Conservation (phyloP, 2,888 invertebrate genomes). For the Branchellion lobata region DNA sequence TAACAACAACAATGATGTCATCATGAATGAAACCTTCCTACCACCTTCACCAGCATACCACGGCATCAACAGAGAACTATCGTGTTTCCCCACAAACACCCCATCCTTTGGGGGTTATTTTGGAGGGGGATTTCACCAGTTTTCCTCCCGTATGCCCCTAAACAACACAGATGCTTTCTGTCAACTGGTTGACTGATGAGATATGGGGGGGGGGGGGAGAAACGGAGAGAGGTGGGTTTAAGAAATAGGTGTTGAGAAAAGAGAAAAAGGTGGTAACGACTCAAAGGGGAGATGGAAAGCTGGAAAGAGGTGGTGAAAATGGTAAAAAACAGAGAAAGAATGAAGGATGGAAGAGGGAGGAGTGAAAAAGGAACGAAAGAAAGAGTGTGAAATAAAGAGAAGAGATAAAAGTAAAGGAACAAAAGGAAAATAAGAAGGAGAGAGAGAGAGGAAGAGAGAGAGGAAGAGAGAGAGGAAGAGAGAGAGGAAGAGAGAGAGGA, state of each 20-base stretch:
- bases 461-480: neutral
- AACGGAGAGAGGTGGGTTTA: no score
- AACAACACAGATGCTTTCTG: neutral
- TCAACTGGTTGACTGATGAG: constrained; percentile 3
- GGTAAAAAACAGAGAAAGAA: neutral
- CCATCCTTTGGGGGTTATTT: constrained; percentile 10
- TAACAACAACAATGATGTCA: neutral
- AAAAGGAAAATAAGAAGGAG: no score
- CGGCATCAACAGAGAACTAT: neutral
- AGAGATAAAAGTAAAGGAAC: no score
- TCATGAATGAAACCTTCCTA: neutral
- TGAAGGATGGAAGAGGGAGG: no score
- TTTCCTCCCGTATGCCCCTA: neutral
- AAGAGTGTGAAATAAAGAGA: no score
- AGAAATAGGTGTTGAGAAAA: no score
- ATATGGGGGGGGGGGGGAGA: no score
- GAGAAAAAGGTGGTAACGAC: no score
- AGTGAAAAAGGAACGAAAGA: no score
- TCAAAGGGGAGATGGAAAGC: no score
- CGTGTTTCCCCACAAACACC: neutral
- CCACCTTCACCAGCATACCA: neutral
- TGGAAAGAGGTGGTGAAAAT: neutral
- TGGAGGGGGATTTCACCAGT: neutral
- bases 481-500: neutral
- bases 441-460: neutral